Conservation (phyloP, 2,888 invertebrate genomes). For the Yponomeuta evonymella region DNA sequence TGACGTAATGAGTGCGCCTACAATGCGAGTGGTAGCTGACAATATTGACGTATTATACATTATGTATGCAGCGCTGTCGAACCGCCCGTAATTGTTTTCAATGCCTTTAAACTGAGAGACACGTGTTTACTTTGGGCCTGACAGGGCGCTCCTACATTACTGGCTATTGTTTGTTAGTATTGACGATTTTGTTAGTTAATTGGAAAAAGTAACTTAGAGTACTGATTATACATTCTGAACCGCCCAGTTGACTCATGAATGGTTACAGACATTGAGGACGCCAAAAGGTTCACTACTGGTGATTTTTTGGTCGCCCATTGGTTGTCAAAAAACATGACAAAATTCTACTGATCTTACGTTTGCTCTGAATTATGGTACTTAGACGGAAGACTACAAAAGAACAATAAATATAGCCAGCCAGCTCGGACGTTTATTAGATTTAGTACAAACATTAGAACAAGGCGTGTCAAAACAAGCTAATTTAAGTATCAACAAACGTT, state of each 20-base stretch:
- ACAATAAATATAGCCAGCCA: slow-evolving; percentile 35
- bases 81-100: slow-evolving; percentile 49
- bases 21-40: slow-evolving; percentile 61
- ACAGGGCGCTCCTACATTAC: background rate
- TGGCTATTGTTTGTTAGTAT: background rate
- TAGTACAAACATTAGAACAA: slow-evolving; percentile 73
- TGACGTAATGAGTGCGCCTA: slow-evolving; percentile 56
- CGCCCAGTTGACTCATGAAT: slow-evolving; percentile 7
- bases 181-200: background rate
- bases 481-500: slow-evolving; percentile 76
- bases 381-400: slow-evolving; percentile 13
- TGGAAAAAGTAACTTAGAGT: background rate
- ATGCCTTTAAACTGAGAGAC: slow-evolving; percentile 25
- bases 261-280: background rate
- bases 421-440: slow-evolving; percentile 72
- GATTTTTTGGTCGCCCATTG: background rate
- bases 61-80: slow-evolving; percentile 42
- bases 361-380: background rate
- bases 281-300: background rate
- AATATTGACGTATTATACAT: slow-evolving; percentile 60
- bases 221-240: background rate
- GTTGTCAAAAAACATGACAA: background rate
- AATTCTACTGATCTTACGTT: background rate
- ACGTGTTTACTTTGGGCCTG: slow-evolving; percentile 29
- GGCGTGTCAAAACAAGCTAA: slow-evolving; percentile 76